Percentiles rank a stretch among this genome's conserved stretches.
These are phyloP conservation scores for Melinaea marsaeus DNA, from an alignment of 2,888 invertebrate species.

Conservation along the genomic window DNA sequence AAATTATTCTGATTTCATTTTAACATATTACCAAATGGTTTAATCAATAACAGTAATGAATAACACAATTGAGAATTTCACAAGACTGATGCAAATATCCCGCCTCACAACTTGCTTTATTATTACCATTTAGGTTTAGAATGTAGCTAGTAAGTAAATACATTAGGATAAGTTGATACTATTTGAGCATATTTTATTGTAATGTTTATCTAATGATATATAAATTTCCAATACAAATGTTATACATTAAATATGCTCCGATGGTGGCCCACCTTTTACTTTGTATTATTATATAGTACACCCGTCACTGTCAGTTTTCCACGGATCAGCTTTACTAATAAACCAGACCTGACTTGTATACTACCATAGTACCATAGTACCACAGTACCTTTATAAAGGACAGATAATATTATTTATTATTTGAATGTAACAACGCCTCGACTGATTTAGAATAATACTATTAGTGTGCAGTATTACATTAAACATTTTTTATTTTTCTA, in stretches of 20 bases:
- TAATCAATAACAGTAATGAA: conserved; percentile 68
- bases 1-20: conserved; percentile 42
- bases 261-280: conserved; percentile 50
- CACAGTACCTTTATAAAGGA: conserved; percentile 43
- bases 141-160: conserved; percentile 65
- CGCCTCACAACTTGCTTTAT: conserved; percentile 79
- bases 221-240: background rate
- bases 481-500: conserved; percentile 68
- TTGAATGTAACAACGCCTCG: conserved; percentile 61
- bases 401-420: conserved; percentile 48
- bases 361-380: no score
- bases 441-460: conserved; percentile 72
- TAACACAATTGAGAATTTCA: conserved; percentile 75
- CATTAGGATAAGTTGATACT: conserved; percentile 55
- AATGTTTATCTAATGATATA: background rate
- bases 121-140: conserved; percentile 75
- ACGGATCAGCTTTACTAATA: conserved; percentile 45
- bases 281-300: conserved; percentile 42
- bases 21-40: conserved; percentile 74
- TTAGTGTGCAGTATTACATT: conserved; percentile 74
- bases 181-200: conserved; percentile 52
- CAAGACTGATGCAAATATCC: conserved; percentile 79
- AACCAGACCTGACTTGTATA: conserved; percentile 44
- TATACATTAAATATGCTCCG: conserved; percentile 49
- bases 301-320: conserved; percentile 45